phyloP scores from a whole-genome alignment of 2,113 vertebrate species.

The Dolichotis patagonum region DNA sequence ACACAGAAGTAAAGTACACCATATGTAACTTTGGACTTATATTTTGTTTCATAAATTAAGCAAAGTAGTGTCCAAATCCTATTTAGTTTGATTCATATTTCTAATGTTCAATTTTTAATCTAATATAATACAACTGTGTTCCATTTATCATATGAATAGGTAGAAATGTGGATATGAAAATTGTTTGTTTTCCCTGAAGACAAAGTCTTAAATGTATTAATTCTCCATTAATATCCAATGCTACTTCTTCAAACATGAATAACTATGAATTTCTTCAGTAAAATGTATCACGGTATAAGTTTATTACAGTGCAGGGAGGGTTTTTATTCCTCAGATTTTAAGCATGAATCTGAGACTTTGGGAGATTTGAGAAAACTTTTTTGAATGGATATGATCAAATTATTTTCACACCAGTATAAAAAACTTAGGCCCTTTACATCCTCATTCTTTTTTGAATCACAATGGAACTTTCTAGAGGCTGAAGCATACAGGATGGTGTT shows the following conservation, averaged over 20 bases:
- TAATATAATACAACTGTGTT: background rate
- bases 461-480: background rate
- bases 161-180: background rate
- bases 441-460: background rate
- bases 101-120: background rate
- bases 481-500: background rate
- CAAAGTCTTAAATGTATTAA: background rate
- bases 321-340: background rate
- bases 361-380: background rate
- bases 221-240: background rate
- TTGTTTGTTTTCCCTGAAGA: background rate
- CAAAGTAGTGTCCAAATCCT: background rate
- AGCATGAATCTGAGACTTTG: background rate
- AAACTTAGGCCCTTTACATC: background rate
- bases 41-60: background rate
- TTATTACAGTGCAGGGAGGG: background rate
- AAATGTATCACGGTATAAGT: background rate
- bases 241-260: background rate
- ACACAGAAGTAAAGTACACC: background rate
- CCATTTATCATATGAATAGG: background rate
- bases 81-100: background rate
- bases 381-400: background rate
- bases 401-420: background rate
- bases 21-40: background rate
- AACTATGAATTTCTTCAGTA: background rate